Percentiles rank a stretch among this genome's conserved stretches.
Evolutionary conservation across 2,888 invertebrate genomes (phyloP).

Genomic region (Zelleria hepariella): DNA sequence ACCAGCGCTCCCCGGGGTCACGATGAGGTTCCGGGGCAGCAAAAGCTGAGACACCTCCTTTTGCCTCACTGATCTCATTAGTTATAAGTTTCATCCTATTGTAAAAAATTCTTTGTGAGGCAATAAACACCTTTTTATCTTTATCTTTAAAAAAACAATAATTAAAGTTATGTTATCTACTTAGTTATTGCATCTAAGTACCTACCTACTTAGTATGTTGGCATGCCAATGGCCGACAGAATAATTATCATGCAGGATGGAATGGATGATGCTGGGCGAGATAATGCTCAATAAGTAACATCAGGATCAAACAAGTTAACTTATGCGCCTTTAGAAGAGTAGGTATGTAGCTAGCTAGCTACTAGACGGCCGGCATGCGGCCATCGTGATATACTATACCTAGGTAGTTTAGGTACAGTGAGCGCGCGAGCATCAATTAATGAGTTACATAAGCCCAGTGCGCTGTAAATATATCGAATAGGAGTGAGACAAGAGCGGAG

Average conservation of each 20-base stretch:
- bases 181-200: neutral
- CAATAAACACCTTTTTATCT: too few species aligned
- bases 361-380: neutral
- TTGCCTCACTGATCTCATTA: too few species aligned
- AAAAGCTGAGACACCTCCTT: too few species aligned
- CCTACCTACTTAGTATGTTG: neutral
- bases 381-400: neutral
- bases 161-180: neutral
- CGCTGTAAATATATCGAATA: slow-evolving; percentile 18
- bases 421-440: neutral
- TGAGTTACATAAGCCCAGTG: slow-evolving; percentile 31
- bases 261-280: too few species aligned
- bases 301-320: neutral
- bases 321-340: neutral
- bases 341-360: neutral
- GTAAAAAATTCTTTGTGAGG: too few species aligned
- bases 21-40: too few species aligned
- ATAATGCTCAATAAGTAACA: too few species aligned
- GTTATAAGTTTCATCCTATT: too few species aligned
- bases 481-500: slow-evolving; percentile 63
- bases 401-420: neutral
- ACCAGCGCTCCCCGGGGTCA: too few species aligned
- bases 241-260: neutral
- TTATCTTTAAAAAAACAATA: too few species aligned
- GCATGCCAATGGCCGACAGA: neutral